Percentiles rank a stretch among this genome's conserved stretches.
Conservation (phyloP, 2,888 invertebrate genomes). For the Ditula angustiorana region DNA sequence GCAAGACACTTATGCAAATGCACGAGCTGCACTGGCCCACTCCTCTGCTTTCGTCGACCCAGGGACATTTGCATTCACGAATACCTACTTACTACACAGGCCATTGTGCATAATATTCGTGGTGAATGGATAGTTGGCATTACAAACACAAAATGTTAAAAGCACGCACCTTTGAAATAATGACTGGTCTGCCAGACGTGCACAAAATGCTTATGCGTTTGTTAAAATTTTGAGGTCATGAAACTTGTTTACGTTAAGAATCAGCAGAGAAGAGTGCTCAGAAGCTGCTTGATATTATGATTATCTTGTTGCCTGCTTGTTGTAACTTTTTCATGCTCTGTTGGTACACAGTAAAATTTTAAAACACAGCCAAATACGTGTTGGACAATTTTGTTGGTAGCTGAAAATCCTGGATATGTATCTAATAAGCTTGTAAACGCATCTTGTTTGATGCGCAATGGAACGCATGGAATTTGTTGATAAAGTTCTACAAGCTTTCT, state of each 20-base stretch:
- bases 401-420: too few relatives aligned
- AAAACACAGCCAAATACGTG: too few relatives aligned
- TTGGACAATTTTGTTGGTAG: too few relatives aligned
- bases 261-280: too few relatives aligned
- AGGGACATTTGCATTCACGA: conserved; percentile 48
- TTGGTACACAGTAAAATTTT: too few relatives aligned
- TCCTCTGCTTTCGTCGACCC: conserved; percentile 66
- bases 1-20: conserved; percentile 73
- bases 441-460: too few relatives aligned
- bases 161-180: conserved; percentile 18
- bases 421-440: too few relatives aligned
- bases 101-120: conserved; percentile 35
- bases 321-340: too few relatives aligned
- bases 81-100: conserved; percentile 21
- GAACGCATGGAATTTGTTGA: too few relatives aligned
- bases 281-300: too few relatives aligned
- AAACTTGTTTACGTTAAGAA: not conserved
- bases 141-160: conserved; percentile 32
- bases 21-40: conserved; percentile 65
- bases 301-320: too few relatives aligned
- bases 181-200: conserved; percentile 30
- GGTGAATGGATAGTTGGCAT: conserved; percentile 27
- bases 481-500: too few relatives aligned
- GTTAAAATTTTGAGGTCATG: not conserved
- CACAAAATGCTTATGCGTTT: conserved; percentile 17